Percentiles rank a stretch among this genome's conserved stretches.
phyloP scores from a whole-genome alignment of 2,113 vertebrate species.

The Rhea americana region DNA sequence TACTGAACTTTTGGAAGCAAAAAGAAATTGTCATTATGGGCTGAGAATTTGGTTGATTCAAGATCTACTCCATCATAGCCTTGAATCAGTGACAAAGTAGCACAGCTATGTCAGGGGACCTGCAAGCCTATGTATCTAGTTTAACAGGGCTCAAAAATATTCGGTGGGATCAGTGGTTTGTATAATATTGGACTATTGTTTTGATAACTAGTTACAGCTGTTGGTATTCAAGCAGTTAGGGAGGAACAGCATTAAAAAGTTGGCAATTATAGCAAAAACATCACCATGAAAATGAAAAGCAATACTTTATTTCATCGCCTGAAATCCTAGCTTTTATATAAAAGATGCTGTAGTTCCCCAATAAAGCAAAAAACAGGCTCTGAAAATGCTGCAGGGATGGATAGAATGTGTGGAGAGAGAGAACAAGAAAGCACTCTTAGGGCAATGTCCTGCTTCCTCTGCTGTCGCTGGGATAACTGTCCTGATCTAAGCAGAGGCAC shows the following conservation, averaged over 20 bases:
- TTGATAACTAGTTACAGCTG: slow-evolving; percentile 36
- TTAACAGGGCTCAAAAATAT: neutral
- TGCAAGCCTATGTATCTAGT: neutral
- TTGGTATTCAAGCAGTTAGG: slow-evolving; percentile 2
- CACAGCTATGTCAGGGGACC: neutral
- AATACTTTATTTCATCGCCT: neutral
- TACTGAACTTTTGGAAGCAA: neutral
- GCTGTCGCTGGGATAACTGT: neutral
- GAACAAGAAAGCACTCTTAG: neutral
- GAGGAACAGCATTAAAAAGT: slow-evolving; percentile 13
- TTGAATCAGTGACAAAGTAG: neutral
- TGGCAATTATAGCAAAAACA: neutral
- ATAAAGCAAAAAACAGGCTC: neutral
- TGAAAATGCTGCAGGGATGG: neutral
- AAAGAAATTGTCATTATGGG: neutral
- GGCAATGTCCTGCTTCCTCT: neutral
- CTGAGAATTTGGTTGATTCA: neutral
- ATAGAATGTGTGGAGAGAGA: neutral
- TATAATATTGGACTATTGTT: neutral
- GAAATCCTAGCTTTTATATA: neutral
- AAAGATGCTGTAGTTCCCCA: neutral
- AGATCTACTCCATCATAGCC: neutral
- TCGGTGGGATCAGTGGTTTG: neutral
- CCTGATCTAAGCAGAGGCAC: neutral
- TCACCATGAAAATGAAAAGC: slow-evolving; percentile 19